A percentile compares a stretch with the other conserved stretches of the same genome.
Evolutionary conservation across 2,797 vertebrate genomes (phyloP).

Genomic region (Microchirus variegatus): DNA sequence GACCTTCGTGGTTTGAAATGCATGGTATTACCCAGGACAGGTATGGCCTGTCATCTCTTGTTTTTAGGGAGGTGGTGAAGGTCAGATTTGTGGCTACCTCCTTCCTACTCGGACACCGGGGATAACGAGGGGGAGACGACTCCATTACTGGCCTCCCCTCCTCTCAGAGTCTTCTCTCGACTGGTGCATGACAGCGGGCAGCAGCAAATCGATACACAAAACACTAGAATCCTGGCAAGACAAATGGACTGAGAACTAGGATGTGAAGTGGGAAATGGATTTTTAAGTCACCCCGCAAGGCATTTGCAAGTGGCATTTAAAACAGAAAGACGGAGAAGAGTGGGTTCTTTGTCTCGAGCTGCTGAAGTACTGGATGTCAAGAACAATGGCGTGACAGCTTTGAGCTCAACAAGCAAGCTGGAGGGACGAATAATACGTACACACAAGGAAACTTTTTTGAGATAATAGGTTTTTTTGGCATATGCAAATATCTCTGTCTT

Average conservation of each 20-base stretch:
- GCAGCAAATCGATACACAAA: constrained; percentile 75
- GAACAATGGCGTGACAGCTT: constrained; percentile 8
- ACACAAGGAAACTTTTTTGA: neutral
- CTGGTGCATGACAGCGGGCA: constrained; percentile 45
- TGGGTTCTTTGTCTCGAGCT: constrained; percentile 20
- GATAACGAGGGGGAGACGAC: constrained; percentile 61
- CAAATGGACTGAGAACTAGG: constrained; percentile 62
- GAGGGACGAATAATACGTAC: neutral
- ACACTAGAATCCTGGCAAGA: constrained; percentile 72
- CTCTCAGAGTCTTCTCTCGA: constrained; percentile 61
- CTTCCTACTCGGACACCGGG: constrained; percentile 12
- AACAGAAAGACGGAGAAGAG: constrained; percentile 43
- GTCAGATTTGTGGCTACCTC: constrained; percentile 13
- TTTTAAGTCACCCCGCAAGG: constrained; percentile 68
- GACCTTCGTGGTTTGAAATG: constrained; percentile 6
- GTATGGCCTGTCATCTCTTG: constrained; percentile 20
- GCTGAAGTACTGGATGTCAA: constrained; percentile 32
- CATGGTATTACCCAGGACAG: neutral
- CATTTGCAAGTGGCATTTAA: constrained; percentile 71
- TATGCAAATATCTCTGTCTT: neutral
- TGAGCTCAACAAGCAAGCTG: neutral
- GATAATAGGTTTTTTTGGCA: neutral
- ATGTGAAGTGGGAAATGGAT: constrained; percentile 74
- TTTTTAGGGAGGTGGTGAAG: constrained; percentile 40
- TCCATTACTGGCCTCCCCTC: constrained; percentile 47